A percentile compares a stretch with the other conserved stretches of the same genome.
phyloP scores from a whole-genome alignment of 2,888 invertebrate species.

The Gastrophysa polygoni region DNA sequence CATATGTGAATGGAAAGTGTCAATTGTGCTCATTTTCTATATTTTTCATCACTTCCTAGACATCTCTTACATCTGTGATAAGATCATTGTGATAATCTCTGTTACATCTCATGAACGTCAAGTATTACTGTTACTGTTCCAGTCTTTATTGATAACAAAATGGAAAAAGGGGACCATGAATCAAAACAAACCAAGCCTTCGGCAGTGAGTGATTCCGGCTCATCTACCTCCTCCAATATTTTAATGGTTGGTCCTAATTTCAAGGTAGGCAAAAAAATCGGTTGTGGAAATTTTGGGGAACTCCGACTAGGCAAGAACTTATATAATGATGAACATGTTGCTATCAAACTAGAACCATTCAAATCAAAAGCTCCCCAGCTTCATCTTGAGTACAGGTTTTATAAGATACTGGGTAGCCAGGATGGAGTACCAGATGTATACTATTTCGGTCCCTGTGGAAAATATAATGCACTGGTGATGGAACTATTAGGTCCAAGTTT shows the following conservation, averaged over 20 bases:
- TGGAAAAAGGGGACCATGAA: conserved; percentile 32
- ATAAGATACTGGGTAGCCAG: conserved; percentile 96
- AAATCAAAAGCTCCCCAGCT: conserved; percentile 99
- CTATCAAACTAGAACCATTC: conserved; percentile 99
- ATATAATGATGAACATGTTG: conserved; percentile 99
- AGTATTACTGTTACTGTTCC: not conserved
- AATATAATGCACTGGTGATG: conserved; percentile 75
- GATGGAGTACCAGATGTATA: conserved; percentile 75
- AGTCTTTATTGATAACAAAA: not conserved
- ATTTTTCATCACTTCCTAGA: not conserved
- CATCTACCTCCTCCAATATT: conserved; percentile 76
- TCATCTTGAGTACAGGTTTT: conserved; percentile 99
- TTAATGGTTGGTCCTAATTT: conserved; percentile 99
- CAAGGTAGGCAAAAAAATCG: conserved; percentile 99
- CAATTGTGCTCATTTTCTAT: not conserved
- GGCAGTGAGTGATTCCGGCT: conserved; percentile 70
- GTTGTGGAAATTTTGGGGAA: conserved; percentile 99
- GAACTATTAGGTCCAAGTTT: conserved; percentile 73
- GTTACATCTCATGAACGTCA: not conserved
- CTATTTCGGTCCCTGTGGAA: conserved; percentile 75
- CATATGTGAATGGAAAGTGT: not conserved
- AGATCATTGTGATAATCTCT: conserved; percentile 8
- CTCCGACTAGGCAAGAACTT: conserved; percentile 98
- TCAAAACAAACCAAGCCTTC: conserved; percentile 17
- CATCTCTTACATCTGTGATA: conserved; percentile 16